Evolutionary conservation across 37 sponge, comb jelly and placozoan species (phyloP).

Genomic region (Ephydatia muelleri): DNA sequence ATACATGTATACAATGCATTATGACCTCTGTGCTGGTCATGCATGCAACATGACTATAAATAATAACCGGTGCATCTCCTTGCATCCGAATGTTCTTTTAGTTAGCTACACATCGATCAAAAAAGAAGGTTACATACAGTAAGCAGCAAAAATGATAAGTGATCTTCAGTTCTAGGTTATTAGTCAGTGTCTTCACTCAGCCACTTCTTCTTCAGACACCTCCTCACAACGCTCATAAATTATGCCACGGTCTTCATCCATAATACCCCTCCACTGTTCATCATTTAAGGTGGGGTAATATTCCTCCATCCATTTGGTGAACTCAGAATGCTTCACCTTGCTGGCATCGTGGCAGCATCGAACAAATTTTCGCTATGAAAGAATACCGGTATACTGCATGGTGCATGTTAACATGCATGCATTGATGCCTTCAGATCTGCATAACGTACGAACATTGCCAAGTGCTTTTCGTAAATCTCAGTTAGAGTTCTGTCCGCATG

Average conservation of each 20-base stretch:
- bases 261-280: no score
- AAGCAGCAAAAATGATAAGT: background rate
- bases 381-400: constrained; percentile 1
- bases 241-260: no score
- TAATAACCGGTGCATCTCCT: background rate
- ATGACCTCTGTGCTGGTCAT: background rate
- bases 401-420: background rate
- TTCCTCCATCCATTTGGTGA: no score
- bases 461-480: constrained; percentile 1
- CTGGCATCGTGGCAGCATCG: background rate
- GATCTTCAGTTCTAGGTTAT: background rate
- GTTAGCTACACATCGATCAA: background rate
- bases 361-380: background rate
- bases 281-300: no score
- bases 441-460: background rate
- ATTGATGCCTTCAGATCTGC: background rate
- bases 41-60: background rate
- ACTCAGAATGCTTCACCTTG: background rate
- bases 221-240: no score
- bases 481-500: background rate
- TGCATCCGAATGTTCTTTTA: background rate
- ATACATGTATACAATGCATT: no score
- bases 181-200: no score
- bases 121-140: background rate
- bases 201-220: no score